phyloP scores from a whole-genome alignment of 2,888 invertebrate species.

The Diarsia rubi region DNA sequence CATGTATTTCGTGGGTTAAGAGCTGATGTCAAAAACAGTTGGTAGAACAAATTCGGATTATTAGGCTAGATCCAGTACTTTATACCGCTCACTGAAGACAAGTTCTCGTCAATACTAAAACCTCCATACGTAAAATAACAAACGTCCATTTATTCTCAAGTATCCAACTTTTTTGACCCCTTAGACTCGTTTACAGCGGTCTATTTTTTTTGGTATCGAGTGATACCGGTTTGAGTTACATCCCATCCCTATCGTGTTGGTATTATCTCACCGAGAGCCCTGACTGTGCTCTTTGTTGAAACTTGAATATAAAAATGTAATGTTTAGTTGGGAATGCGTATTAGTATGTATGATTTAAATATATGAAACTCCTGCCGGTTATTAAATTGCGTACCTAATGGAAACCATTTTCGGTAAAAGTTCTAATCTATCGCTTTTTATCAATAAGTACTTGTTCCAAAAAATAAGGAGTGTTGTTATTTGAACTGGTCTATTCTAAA shows the following conservation, averaged over 20 bases:
- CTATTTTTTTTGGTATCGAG: conserved; percentile 59
- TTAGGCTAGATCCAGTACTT: neutral
- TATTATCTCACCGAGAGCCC: conserved; percentile 47
- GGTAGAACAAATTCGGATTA: neutral
- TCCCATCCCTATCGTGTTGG: conserved; percentile 54
- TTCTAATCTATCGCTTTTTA: neutral
- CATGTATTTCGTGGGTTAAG: neutral
- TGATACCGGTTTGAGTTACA: conserved; percentile 63
- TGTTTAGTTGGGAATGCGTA: conserved; percentile 8
- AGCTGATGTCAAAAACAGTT: neutral
- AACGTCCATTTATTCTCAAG: conserved; percentile 51
- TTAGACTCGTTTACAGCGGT: conserved; percentile 56
- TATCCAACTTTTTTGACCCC: conserved; percentile 53
- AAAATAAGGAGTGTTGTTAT: neutral
- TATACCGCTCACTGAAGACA: conserved; percentile 6
- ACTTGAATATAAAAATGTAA: conserved; percentile 35
- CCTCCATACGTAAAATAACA: conserved; percentile 44
- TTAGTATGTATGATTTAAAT: conserved; percentile 7
- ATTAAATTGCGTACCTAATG: neutral
- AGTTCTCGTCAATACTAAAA: conserved; percentile 13
- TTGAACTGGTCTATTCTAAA: neutral
- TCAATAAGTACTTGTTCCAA: neutral
- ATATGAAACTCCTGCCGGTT: conserved; percentile 1
- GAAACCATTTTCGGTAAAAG: neutral
- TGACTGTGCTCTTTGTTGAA: conserved; percentile 51